Evolutionary conservation across 2,888 invertebrate genomes (phyloP).

Genomic region (Tridacna gigas): DNA sequence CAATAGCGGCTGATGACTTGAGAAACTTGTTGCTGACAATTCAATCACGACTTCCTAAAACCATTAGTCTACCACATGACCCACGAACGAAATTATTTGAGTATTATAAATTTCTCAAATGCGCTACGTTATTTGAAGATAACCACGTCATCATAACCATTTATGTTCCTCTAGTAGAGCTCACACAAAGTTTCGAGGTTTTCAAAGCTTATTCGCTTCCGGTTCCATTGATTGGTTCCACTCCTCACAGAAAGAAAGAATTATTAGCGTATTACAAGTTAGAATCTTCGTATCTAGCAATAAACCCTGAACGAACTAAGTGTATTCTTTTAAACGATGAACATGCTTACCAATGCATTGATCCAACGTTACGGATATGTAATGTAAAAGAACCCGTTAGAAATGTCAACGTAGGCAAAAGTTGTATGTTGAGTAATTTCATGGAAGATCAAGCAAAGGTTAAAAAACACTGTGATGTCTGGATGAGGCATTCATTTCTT

Average conservation of each 20-base stretch:
- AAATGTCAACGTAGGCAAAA: conserved; percentile 19
- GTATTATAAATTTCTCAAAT: not conserved
- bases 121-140: not conserved
- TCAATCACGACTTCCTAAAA: not conserved
- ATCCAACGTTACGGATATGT: conserved; percentile 4
- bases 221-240: not conserved
- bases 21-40: not conserved
- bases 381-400: conserved; percentile 6
- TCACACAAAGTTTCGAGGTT: not conserved
- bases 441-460: conserved; percentile 2
- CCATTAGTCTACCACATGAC: not conserved
- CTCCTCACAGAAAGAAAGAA: not conserved
- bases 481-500: conserved; percentile 2
- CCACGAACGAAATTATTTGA: not conserved
- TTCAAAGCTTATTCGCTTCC: conserved; percentile 2
- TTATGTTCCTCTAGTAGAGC: not conserved
- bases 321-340: not conserved
- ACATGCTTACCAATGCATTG: not conserved
- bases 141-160: conserved; percentile 11
- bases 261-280: not conserved
- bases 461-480: conserved; percentile 20
- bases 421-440: conserved; percentile 5
- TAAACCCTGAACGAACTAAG: not conserved
- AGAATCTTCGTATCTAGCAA: not conserved
- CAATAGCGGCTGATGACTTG: not conserved